Conservation (phyloP, 1,140 invertebrate species). For the Pseudomyrmex gracilis region DNA sequence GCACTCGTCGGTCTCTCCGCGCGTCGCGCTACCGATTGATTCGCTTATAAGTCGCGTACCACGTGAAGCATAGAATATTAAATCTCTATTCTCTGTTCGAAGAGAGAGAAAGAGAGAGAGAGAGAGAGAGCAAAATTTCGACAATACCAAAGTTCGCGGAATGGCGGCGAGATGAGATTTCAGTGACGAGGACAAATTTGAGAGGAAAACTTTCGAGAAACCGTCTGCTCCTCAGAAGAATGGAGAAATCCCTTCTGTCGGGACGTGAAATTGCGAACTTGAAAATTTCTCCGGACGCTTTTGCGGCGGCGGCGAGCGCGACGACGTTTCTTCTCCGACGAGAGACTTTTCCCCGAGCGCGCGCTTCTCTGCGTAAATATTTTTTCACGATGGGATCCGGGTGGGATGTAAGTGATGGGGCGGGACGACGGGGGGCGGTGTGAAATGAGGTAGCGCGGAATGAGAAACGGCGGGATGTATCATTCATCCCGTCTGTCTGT, state of each 20-base stretch:
- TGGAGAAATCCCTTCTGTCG: neutral
- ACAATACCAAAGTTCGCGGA: neutral
- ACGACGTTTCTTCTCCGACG: neutral
- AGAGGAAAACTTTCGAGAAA: constrained; percentile 13
- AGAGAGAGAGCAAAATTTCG: no score
- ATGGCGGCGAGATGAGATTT: neutral
- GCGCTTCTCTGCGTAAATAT: constrained; percentile 14
- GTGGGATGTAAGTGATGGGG: constrained; percentile 9
- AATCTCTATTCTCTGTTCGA: neutral
- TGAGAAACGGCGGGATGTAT: constrained; percentile 40
- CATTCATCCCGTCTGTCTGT: constrained; percentile 39
- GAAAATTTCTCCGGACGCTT: neutral
- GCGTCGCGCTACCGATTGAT: neutral
- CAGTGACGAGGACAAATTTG: neutral
- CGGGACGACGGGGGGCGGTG: neutral
- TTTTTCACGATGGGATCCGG: neutral
- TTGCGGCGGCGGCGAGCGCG: neutral
- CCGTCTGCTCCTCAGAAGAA: neutral
- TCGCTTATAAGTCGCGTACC: neutral
- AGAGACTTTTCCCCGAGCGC: neutral
- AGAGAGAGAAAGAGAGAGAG: no score
- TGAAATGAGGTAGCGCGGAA: constrained; percentile 32
- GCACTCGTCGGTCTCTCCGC: neutral
- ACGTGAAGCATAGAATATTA: neutral
- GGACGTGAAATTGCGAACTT: constrained; percentile 1